Evolutionary conservation across 1,140 invertebrate genomes (phyloP).

Genomic region (Cydia fagiglandana): DNA sequence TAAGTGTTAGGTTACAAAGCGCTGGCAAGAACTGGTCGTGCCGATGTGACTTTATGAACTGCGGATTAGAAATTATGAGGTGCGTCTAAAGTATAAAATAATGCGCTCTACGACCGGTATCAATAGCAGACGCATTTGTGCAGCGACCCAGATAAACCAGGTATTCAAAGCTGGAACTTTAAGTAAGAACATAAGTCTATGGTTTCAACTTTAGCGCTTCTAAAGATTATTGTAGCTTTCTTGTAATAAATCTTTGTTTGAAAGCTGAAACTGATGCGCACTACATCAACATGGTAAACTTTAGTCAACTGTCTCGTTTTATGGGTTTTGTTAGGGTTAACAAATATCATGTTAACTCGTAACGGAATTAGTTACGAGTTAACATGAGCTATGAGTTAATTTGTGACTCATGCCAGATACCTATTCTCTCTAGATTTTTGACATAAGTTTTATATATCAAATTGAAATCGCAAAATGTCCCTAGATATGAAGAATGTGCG

Average conservation of each 20-base stretch:
- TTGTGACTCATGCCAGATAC: background rate
- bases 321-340: background rate
- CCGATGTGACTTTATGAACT: constrained; percentile 62
- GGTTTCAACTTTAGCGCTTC: constrained; percentile 1
- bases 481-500: no score
- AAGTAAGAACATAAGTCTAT: constrained; percentile 5
- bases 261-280: constrained; percentile 67
- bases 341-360: no score
- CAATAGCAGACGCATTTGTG: constrained; percentile 48
- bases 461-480: no score
- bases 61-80: constrained; percentile 59
- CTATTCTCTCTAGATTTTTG: background rate
- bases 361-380: background rate
- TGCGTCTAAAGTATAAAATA: constrained; percentile 53
- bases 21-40: constrained; percentile 50
- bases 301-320: constrained; percentile 34
- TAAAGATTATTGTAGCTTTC: constrained; percentile 23
- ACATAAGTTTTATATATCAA: no score
- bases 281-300: constrained; percentile 65
- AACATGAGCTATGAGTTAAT: background rate
- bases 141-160: constrained; percentile 22
- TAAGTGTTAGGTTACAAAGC: constrained; percentile 65
- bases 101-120: constrained; percentile 45
- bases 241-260: constrained; percentile 60
- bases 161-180: constrained; percentile 17